phyloP scores from a whole-genome alignment of 2,888 invertebrate species.

The Spisula solida region DNA sequence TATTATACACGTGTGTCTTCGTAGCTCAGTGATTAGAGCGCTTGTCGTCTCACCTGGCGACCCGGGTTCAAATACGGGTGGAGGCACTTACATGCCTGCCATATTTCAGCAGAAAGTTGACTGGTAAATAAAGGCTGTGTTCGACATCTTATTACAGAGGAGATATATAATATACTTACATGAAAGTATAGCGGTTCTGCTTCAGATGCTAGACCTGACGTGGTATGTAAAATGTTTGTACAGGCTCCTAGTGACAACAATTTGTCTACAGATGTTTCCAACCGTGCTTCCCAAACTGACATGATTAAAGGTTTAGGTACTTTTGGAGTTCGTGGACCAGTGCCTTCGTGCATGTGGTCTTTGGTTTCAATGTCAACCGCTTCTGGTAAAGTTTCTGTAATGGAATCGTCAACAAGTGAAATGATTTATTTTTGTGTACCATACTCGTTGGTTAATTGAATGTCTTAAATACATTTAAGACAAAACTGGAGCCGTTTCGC shows the following conservation, averaged over 20 bases:
- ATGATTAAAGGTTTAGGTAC: constrained; percentile 81
- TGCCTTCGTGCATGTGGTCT: constrained; percentile 80
- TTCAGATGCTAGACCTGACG: constrained; percentile 70
- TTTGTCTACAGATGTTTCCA: constrained; percentile 72
- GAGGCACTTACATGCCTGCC: no score
- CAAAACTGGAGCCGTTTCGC: no score
- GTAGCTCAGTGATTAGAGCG: no score
- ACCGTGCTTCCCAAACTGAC: constrained; percentile 79
- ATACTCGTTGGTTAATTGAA: no score
- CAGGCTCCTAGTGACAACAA: constrained; percentile 78
- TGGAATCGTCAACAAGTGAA: background rate
- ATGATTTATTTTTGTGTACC: no score
- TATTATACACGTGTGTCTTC: no score
- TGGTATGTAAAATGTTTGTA: constrained; percentile 74
- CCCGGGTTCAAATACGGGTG: no score
- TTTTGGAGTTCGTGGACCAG: constrained; percentile 70
- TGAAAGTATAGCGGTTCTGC: constrained; percentile 84
- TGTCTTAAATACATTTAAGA: no score
- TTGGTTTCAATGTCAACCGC: constrained; percentile 78
- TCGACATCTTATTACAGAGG: no score
- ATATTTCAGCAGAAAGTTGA: no score
- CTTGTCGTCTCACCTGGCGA: no score
- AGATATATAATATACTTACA: constrained; percentile 74
- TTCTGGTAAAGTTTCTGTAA: constrained; percentile 33
- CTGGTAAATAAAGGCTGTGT: no score